Evolutionary conservation across 2,113 vertebrate genomes (phyloP).

Genomic region (Ceyx cyanopectus): DNA sequence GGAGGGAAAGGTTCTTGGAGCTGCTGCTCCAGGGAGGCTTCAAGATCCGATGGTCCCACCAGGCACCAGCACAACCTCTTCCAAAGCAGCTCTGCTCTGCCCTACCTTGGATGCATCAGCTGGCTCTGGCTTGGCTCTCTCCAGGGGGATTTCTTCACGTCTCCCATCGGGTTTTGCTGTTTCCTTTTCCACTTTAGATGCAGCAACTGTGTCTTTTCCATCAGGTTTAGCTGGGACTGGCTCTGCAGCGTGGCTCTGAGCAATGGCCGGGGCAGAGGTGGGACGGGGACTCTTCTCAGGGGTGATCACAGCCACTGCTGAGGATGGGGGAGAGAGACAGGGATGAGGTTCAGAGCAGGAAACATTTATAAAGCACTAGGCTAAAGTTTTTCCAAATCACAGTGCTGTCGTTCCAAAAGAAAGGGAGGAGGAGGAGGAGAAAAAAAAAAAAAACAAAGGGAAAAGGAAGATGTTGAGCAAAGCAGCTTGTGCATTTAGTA

Average conservation of each 20-base stretch:
- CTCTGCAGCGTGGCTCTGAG: slow-evolving; percentile 83
- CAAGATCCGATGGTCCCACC: neutral
- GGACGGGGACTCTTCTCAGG: slow-evolving; percentile 89
- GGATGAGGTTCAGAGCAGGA: neutral
- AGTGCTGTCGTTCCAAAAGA: neutral
- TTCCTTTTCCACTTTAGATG: slow-evolving; percentile 73
- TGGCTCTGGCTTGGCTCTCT: slow-evolving; percentile 72
- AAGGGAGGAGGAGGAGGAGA: neutral
- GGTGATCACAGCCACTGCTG: slow-evolving; percentile 82
- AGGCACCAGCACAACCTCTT: neutral
- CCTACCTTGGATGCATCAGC: slow-evolving; percentile 85
- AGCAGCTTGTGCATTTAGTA: slow-evolving; percentile 57
- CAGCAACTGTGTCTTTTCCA: neutral
- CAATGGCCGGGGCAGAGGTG: slow-evolving; percentile 91
- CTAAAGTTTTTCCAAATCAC: slow-evolving; percentile 16
- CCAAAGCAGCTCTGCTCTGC: neutral
- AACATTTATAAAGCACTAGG: neutral
- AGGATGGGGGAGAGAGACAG: neutral
- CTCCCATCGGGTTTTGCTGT: slow-evolving; percentile 75
- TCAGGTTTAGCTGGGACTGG: slow-evolving; percentile 51
- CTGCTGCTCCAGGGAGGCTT: neutral
- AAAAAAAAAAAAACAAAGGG: neutral
- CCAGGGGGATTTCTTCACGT: slow-evolving; percentile 66
- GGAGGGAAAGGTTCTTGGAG: neutral
- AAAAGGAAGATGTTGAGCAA: slow-evolving; percentile 43